Evolutionary conservation across 2,113 vertebrate species (phyloP).

Genomic region (Edolisoma coerulescens): DNA sequence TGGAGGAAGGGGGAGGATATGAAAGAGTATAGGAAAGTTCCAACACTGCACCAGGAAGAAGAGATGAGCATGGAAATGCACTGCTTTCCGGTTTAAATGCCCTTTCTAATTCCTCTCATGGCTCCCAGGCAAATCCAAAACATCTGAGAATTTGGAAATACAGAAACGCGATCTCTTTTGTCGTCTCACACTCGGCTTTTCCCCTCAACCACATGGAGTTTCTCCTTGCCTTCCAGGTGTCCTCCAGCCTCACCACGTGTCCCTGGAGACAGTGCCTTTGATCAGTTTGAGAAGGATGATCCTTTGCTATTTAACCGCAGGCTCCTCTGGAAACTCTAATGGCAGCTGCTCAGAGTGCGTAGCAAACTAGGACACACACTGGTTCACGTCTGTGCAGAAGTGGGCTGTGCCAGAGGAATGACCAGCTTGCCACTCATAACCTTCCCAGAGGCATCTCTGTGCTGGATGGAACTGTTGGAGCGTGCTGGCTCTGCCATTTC

Average conservation of each 20-base stretch:
- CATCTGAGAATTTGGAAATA: conserved; percentile 15
- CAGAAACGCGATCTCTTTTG: not conserved
- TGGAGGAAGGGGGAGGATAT: conserved; percentile 11
- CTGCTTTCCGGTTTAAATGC: conserved; percentile 55
- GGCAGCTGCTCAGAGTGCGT: not conserved
- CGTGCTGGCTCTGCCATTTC: not conserved
- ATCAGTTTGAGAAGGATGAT: conserved; percentile 4
- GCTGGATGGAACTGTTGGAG: conserved; percentile 4
- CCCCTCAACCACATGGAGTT: not conserved
- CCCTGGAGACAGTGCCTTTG: not conserved
- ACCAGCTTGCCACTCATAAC: conserved; percentile 43
- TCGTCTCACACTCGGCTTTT: not conserved
- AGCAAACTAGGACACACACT: conserved; percentile 49
- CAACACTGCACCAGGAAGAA: conserved; percentile 35
- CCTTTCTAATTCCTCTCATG: conserved; percentile 26
- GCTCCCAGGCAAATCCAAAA: conserved; percentile 52
- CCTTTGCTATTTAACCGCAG: conserved; percentile 17
- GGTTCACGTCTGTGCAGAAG: conserved; percentile 39
- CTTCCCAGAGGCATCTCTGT: conserved; percentile 64
- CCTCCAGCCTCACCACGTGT: not conserved
- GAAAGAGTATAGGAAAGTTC: conserved; percentile 13
- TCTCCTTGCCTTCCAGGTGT: conserved; percentile 42
- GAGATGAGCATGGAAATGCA: conserved; percentile 38
- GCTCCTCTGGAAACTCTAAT: conserved; percentile 13
- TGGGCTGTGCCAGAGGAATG: conserved; percentile 48